Percentiles rank a stretch among this genome's conserved stretches.
phyloP scores from a whole-genome alignment of 2,113 vertebrate genomes.

The Bostrychus sinensis region DNA sequence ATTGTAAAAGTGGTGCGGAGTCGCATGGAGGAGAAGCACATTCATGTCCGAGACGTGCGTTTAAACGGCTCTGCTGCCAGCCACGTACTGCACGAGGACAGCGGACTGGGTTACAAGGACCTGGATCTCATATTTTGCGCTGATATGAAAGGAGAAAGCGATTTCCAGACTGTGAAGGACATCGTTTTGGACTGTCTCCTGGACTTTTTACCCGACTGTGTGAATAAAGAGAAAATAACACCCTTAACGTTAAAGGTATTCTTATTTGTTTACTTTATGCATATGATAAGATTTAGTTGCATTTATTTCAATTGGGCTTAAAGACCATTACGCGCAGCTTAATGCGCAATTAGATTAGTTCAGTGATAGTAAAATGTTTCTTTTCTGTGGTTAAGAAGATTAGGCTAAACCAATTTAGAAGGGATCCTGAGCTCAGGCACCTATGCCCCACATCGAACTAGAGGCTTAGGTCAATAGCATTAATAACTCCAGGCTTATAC shows the following conservation, averaged over 20 bases:
- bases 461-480: slow-evolving; percentile 28
- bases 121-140: slow-evolving; percentile 98
- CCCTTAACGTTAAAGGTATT: slow-evolving; percentile 95
- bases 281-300: slow-evolving; percentile 25
- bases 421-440: slow-evolving; percentile 63
- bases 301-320: slow-evolving; percentile 26
- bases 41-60: slow-evolving; percentile 91
- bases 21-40: slow-evolving; percentile 89
- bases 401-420: slow-evolving; percentile 75
- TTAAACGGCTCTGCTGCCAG: slow-evolving; percentile 97
- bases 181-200: slow-evolving; percentile 97
- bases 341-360: slow-evolving; percentile 60
- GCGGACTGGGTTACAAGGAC: slow-evolving; percentile 97
- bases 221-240: slow-evolving; percentile 97
- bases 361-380: slow-evolving; percentile 58
- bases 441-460: slow-evolving; percentile 40
- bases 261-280: slow-evolving; percentile 18
- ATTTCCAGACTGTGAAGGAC: slow-evolving; percentile 97
- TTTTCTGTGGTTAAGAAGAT: slow-evolving; percentile 76
- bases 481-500: slow-evolving; percentile 11
- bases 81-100: slow-evolving; percentile 94
- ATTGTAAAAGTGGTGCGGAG: slow-evolving; percentile 94
- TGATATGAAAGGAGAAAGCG: slow-evolving; percentile 91
- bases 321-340: slow-evolving; percentile 19
- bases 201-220: slow-evolving; percentile 97